A percentile compares a stretch with the other conserved stretches of the same genome.
These are phyloP conservation scores for Thunnus albacares DNA, from an alignment of 2,797 vertebrate genomes.

Conservation along the genomic window DNA sequence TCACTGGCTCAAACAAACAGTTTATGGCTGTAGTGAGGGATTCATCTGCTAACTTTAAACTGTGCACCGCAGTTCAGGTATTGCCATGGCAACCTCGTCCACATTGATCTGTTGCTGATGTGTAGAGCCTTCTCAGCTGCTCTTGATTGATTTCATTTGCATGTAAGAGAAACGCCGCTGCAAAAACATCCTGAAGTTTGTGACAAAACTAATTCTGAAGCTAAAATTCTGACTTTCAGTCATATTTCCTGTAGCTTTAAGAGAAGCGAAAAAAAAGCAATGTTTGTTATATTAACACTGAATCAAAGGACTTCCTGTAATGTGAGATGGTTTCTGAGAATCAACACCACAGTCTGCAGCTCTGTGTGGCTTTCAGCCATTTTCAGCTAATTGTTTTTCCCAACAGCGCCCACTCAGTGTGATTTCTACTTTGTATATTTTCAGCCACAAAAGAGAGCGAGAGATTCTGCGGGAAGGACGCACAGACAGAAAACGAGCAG, in stretches of 20 bases:
- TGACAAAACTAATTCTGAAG: not conserved
- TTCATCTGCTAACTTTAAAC: constrained; percentile 15
- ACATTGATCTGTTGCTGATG: not conserved
- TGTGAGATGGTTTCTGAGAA: constrained; percentile 45
- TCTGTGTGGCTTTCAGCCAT: constrained; percentile 53
- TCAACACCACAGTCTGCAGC: constrained; percentile 49
- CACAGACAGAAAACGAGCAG: constrained; percentile 15
- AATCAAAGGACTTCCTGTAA: constrained; percentile 51
- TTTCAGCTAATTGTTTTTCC: constrained; percentile 59
- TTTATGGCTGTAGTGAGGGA: not conserved
- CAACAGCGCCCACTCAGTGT: constrained; percentile 41
- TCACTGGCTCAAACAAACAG: constrained; percentile 14
- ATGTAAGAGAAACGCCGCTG: constrained; percentile 5
- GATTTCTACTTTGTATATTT: constrained; percentile 47
- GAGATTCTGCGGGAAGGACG: not conserved
- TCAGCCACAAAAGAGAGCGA: constrained; percentile 42
- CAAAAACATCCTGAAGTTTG: not conserved
- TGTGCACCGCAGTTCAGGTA: not conserved
- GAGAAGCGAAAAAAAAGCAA: not conserved
- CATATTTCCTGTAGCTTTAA: constrained; percentile 12
- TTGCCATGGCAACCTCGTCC: constrained; percentile 37
- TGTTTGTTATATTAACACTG: not conserved
- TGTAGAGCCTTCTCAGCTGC: constrained; percentile 21
- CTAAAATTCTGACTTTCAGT: not conserved
- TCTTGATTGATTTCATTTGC: constrained; percentile 32